These are phyloP conservation scores for Mesitornis unicolor DNA, from an alignment of 2,113 vertebrate genomes.

Conservation along the genomic window DNA sequence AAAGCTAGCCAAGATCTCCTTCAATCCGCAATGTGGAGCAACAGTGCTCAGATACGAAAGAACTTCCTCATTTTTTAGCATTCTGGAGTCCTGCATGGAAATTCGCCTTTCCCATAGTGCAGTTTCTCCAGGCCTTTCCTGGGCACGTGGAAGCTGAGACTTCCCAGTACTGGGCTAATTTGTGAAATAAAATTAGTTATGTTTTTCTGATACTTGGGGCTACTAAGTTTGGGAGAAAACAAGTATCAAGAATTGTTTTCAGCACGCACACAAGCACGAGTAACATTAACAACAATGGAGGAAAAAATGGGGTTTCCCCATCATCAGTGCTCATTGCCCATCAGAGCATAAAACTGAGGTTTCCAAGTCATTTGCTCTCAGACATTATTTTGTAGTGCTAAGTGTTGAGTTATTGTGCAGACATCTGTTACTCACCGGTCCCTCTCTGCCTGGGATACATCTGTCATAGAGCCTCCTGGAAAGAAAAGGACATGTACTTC, in stretches of 20 bases:
- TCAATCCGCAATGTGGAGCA: background rate
- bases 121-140: background rate
- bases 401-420: background rate
- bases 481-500: background rate
- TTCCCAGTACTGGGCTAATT: background rate
- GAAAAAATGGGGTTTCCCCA: background rate
- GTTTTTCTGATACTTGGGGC: background rate
- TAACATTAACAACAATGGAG: background rate
- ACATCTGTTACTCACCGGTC: conserved; percentile 51
- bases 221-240: background rate
- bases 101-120: background rate
- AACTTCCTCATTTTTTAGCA: background rate
- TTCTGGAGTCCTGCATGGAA: background rate
- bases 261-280: background rate
- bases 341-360: background rate
- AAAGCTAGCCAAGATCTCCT: background rate
- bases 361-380: background rate
- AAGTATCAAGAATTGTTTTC: background rate
- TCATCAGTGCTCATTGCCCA: background rate
- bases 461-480: background rate
- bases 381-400: background rate
- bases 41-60: background rate
- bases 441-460: background rate
- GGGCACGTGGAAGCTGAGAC: background rate
- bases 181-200: background rate